Evolutionary conservation across 2,888 invertebrate species (phyloP).

Genomic region (Brenthis daphne): DNA sequence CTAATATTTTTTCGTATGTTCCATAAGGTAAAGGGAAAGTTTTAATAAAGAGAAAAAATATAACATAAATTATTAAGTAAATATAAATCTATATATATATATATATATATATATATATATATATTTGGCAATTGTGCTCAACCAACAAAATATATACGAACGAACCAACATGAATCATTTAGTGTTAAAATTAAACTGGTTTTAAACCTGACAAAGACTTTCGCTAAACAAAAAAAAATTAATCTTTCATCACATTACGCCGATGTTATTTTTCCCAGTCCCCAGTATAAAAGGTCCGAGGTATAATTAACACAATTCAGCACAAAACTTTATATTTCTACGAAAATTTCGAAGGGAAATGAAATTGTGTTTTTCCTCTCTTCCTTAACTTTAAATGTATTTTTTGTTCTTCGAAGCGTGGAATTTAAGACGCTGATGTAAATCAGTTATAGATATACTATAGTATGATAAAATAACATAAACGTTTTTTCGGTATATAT

Average conservation of each 20-base stretch:
- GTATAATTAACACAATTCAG: constrained; percentile 35
- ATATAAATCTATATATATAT: no score
- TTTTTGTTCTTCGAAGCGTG: constrained; percentile 20
- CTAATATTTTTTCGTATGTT: no score
- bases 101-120: no score
- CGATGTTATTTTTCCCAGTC: constrained; percentile 14
- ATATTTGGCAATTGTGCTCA: no score
- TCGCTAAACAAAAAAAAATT: constrained; percentile 13
- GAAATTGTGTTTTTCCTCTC: constrained; percentile 29
- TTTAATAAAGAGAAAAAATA: no score
- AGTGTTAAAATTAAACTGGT: no score
- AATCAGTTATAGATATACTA: constrained; percentile 9
- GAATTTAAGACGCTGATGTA: constrained; percentile 20
- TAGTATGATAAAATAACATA: background rate
- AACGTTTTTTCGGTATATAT: no score
- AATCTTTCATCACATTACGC: constrained; percentile 16
- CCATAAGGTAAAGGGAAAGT: no score
- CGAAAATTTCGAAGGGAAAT: constrained; percentile 31
- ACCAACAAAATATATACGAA: no score
- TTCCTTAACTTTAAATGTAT: constrained; percentile 16
- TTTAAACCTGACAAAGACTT: background rate
- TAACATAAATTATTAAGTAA: no score
- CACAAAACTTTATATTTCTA: constrained; percentile 30
- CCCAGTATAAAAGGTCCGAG: constrained; percentile 26
- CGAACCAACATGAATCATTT: no score